A percentile compares a stretch with the other conserved stretches of the same genome.
These are phyloP conservation scores for Orius insidiosus DNA, from an alignment of 1,140 invertebrate species.

Conservation along the genomic window DNA sequence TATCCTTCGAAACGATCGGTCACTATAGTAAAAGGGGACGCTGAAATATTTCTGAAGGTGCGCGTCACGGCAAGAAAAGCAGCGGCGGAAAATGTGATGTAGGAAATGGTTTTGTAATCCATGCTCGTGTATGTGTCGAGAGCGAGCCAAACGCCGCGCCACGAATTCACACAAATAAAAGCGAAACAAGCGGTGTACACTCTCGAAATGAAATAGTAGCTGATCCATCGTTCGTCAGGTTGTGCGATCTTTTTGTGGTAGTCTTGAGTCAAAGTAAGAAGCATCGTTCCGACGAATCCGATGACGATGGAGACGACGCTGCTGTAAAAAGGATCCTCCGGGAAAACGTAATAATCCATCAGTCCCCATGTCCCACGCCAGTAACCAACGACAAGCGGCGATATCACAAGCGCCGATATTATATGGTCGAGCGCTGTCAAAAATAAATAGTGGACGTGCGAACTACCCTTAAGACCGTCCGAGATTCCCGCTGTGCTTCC, in stretches of 20 bases:
- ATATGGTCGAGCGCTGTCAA: constrained; percentile 48
- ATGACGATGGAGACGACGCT: constrained; percentile 43
- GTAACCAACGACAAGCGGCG: constrained; percentile 63
- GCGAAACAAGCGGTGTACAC: constrained; percentile 56
- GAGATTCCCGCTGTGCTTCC: constrained; percentile 24
- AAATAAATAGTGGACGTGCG: constrained; percentile 33
- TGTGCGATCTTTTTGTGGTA: constrained; percentile 38
- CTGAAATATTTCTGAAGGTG: constrained; percentile 57
- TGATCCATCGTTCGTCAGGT: constrained; percentile 44
- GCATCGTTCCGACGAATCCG: constrained; percentile 45
- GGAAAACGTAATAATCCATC: constrained; percentile 51
- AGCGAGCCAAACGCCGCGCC: constrained; percentile 62
- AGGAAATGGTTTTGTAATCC: constrained; percentile 33
- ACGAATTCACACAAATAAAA: constrained; percentile 64
- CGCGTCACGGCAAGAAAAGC: constrained; percentile 43
- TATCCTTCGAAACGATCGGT: constrained; percentile 55
- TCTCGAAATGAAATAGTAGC: constrained; percentile 52
- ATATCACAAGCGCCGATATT: constrained; percentile 50
- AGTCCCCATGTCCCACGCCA: constrained; percentile 74
- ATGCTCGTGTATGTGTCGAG: constrained; percentile 51
- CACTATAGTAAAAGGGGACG: constrained; percentile 57
- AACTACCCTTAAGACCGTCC: constrained; percentile 23
- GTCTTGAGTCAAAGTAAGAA: constrained; percentile 47
- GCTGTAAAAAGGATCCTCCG: constrained; percentile 36
- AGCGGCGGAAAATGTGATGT: constrained; percentile 36